Conservation (phyloP, 2,113 vertebrate genomes). For the Barnardius zonarius region DNA sequence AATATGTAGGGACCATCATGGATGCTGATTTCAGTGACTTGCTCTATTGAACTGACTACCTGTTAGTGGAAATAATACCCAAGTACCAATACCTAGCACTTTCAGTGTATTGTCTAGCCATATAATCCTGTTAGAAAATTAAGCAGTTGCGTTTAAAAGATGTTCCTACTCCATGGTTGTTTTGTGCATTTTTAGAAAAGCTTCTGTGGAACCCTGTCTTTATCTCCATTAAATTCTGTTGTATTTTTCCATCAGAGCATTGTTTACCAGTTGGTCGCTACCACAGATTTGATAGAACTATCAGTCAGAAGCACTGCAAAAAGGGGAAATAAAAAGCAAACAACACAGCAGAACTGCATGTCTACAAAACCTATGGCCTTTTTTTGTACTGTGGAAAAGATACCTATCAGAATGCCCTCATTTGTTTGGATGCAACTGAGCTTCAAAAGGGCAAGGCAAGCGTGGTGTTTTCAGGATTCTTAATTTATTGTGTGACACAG, state of each 20-base stretch:
- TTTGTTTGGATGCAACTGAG: slow-evolving; percentile 13
- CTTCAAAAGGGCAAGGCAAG: slow-evolving; percentile 6
- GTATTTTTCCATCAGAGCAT: slow-evolving; percentile 2
- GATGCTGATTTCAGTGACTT: neutral
- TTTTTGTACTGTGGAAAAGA: neutral
- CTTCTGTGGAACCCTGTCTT: neutral
- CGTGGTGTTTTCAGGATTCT: neutral
- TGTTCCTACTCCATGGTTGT: neutral
- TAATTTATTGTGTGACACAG: slow-evolving; percentile 17
- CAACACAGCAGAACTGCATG: neutral
- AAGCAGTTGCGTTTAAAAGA: neutral
- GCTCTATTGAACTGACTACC: neutral
- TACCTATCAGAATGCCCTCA: neutral
- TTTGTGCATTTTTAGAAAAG: neutral
- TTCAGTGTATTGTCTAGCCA: neutral
- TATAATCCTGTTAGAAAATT: neutral
- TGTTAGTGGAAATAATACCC: neutral
- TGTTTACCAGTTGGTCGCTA: neutral
- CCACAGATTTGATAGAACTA: slow-evolving; percentile 6
- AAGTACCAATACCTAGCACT: neutral
- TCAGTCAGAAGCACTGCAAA: slow-evolving; percentile 6
- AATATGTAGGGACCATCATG: neutral
- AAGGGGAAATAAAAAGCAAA: neutral
- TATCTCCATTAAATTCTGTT: neutral
- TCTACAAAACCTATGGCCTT: neutral